Base-by-base conservation (phyloP, 2,113 vertebrate genomes). In the Cromileptes altivelis region DNA sequence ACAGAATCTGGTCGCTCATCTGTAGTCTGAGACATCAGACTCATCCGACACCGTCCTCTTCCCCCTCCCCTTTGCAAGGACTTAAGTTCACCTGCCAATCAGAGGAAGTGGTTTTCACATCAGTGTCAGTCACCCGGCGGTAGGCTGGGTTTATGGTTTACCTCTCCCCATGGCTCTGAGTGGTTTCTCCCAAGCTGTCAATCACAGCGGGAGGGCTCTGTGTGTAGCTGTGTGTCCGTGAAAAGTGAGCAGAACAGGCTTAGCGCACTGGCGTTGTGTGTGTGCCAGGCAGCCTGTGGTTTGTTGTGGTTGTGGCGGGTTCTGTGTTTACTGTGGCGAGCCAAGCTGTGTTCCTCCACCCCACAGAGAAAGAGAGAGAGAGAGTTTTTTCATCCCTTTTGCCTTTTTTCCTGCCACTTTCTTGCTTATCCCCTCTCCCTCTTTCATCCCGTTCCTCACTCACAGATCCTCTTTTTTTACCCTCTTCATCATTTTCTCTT, bases 291-390 rank as follows among this genome's bases (percentile, higher is more conserved):
- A 45, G 88, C 86, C 82, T 92, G 93, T 90, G 94, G 93, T 93
- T 91, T 94, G 91, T 89, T 93, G 88, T 92, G 91, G 85, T 93
- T 90, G 92, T 71, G 86, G 85, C 65, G 52, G 69, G 80, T 75
- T 87, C 70, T 70, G 81, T 93, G 91, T 92, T 94, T 90, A 91
- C 90, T 17, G 72, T 81, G 88, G 80, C 55, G 79, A 84, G 85
- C 90, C 89, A 73, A 81, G 86, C 90, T 85, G 88, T 90, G 88
- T 80, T 87, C 81, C 57, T 90, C 89, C 75, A 67, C 82, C 76
- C 79, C 76, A 80, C 87, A 67, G 78, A 83, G 78, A 23, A 15
- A 40, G 77, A 47, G 69, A 71, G 62, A 37, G 73, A 70, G 79
- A 60, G 61, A 60, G 23, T 4, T 50, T 89, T 67, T 71, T 84